Evolutionary conservation across 1,140 invertebrate genomes (phyloP).

Genomic region (Piezodorus guildinii): DNA sequence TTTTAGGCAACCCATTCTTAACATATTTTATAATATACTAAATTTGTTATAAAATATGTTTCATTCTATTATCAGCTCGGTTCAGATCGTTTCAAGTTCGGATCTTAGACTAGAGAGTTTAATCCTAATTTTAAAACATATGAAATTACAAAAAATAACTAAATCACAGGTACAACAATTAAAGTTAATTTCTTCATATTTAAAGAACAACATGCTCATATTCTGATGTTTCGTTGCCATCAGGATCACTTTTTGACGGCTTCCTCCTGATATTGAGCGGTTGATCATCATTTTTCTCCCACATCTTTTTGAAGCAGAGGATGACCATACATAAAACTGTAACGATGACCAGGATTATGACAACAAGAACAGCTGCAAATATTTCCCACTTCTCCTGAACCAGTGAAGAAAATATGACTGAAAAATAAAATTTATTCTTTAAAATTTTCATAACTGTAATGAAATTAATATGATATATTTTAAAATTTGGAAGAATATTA

Average conservation of each 20-base stretch:
- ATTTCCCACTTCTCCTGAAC: conserved; percentile 10
- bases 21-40: no score
- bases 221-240: conserved; percentile 8
- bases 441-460: no score
- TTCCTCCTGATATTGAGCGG: neutral
- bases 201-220: conserved; percentile 7
- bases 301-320: conserved; percentile 4
- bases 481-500: no score
- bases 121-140: neutral
- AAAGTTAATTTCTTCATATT: neutral
- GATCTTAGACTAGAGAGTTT: no score
- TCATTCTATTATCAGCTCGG: no score
- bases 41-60: no score
- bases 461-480: no score
- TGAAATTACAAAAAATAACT: neutral
- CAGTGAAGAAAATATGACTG: neutral
- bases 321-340: conserved; percentile 1
- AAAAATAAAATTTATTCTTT: neutral
- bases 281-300: neutral
- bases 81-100: no score
- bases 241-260: neutral
- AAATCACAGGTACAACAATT: conserved; percentile 4
- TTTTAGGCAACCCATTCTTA: no score
- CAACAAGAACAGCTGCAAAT: conserved; percentile 2
- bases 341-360: neutral